Evolutionary conservation across 2,888 invertebrate genomes (phyloP).

Genomic region (Mactromeris polynyma): DNA sequence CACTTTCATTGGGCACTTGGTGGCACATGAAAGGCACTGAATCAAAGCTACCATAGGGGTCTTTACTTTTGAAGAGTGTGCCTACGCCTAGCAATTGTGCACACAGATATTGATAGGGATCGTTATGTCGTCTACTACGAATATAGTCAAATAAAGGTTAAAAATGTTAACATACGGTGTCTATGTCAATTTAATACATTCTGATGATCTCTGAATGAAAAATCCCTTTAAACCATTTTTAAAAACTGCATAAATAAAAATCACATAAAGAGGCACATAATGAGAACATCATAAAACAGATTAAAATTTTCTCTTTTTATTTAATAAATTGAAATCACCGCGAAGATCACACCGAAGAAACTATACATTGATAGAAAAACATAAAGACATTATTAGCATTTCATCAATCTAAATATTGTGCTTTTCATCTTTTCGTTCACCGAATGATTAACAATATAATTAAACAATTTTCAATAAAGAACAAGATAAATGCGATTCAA

Average conservation of each 20-base stretch:
- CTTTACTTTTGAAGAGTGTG: constrained; percentile 23
- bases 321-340: constrained; percentile 9
- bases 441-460: constrained; percentile 29
- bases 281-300: background rate
- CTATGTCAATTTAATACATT: constrained; percentile 17
- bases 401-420: constrained; percentile 5
- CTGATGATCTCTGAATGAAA: constrained; percentile 23
- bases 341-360: background rate
- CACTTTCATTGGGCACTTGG: constrained; percentile 39
- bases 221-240: background rate
- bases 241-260: background rate
- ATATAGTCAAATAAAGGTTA: constrained; percentile 40
- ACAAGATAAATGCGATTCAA: constrained; percentile 23
- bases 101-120: constrained; percentile 48
- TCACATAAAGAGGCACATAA: background rate
- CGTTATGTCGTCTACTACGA: constrained; percentile 37
- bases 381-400: constrained; percentile 8
- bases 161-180: constrained; percentile 45
- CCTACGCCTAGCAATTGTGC: constrained; percentile 45
- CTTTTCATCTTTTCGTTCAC: constrained; percentile 36
- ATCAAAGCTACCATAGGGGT: constrained; percentile 31
- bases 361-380: background rate
- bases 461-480: constrained; percentile 20
- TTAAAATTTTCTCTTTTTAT: background rate
- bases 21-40: constrained; percentile 36